These are phyloP conservation scores for Triplophysa tibetana DNA, from an alignment of 2,113 vertebrate genomes.

Conservation along the genomic window DNA sequence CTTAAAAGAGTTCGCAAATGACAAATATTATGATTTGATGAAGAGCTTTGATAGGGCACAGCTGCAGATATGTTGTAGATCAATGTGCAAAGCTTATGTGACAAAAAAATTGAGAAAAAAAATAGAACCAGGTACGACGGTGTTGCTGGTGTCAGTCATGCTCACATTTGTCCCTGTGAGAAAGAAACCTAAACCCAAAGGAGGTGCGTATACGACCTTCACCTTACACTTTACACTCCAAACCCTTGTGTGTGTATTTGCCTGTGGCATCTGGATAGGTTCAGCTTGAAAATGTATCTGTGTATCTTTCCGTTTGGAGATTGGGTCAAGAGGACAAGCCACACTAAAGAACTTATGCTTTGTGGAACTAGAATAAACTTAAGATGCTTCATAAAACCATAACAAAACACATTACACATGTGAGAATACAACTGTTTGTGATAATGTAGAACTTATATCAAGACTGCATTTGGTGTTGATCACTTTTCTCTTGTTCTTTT, in stretches of 20 bases:
- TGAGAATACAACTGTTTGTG: no score
- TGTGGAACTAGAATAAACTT: no score
- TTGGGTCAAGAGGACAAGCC: background rate
- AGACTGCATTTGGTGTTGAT: background rate
- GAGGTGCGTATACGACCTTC: background rate
- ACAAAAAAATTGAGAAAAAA: background rate
- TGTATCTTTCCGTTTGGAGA: background rate
- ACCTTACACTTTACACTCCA: background rate
- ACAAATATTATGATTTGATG: background rate
- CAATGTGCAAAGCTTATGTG: background rate
- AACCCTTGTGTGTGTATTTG: background rate
- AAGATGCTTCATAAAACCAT: no score
- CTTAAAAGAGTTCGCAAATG: no score
- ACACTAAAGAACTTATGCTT: no score
- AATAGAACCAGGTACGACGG: conserved; percentile 10
- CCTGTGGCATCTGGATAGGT: background rate
- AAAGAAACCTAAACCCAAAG: conserved; percentile 22
- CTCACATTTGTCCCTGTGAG: background rate
- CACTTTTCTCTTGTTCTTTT: background rate
- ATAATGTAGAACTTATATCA: no score
- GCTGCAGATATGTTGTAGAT: background rate
- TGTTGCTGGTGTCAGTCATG: conserved; percentile 7
- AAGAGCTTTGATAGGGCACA: background rate
- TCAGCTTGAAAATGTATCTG: background rate
- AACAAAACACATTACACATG: no score